Percentiles rank a stretch among this genome's conserved stretches.
Evolutionary conservation across 2,797 vertebrate species (phyloP).

Genomic region (Oreochromis mossambicus): DNA sequence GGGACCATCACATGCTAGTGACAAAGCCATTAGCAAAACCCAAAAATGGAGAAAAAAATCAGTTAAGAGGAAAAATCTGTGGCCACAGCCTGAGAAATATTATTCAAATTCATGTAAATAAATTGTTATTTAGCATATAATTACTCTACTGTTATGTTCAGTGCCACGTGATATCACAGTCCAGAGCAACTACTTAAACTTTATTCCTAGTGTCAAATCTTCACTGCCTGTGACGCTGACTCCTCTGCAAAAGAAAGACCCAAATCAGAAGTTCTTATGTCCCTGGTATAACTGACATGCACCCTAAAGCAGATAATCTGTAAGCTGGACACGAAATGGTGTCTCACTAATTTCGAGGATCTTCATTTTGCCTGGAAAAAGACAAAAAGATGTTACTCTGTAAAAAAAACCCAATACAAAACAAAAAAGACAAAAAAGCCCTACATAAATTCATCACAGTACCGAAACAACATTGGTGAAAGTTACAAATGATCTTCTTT

Average conservation of each 20-base stretch:
- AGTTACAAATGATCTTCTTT: background rate
- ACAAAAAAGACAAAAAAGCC: background rate
- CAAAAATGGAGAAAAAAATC: background rate
- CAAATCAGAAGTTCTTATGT: background rate
- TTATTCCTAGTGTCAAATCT: background rate
- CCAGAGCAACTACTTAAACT: background rate
- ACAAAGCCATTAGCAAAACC: no score
- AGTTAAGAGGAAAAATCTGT: background rate
- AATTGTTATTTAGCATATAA: background rate
- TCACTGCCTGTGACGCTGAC: background rate
- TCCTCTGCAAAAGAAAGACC: background rate
- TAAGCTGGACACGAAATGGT: background rate
- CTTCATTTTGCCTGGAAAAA: background rate
- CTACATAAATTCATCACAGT: background rate
- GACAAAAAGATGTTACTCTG: background rate
- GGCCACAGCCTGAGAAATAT: background rate
- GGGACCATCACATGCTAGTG: background rate
- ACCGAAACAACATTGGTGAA: background rate
- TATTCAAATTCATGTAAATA: background rate
- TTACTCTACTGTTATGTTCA: background rate
- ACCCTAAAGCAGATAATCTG: background rate
- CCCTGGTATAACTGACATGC: background rate
- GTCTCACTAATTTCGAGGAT: background rate
- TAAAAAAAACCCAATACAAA: background rate
- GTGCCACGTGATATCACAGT: background rate